A percentile compares a stretch with the other conserved stretches of the same genome.
Conservation (phyloP, 2,113 vertebrate species). For the Balaenoptera acutorostrata region DNA sequence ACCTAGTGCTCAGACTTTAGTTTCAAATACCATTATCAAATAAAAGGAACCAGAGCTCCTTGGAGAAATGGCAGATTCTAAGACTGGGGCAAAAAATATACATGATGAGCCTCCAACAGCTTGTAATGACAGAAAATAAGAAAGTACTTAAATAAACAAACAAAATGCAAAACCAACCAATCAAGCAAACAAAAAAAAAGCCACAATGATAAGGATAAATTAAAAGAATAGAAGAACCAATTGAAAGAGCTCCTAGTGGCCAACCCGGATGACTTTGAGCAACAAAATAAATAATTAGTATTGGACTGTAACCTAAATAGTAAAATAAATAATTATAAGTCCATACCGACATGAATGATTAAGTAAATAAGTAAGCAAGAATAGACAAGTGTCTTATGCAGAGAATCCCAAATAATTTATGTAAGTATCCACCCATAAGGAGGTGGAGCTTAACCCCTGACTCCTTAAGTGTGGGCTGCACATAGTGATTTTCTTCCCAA, state of each 20-base stretch:
- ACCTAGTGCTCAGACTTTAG: background rate
- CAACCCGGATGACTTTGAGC: no score
- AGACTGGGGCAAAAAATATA: background rate
- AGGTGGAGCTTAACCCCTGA: fast-evolving
- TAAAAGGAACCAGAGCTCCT: background rate
- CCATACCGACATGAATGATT: background rate
- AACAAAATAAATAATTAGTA: background rate
- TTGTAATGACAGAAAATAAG: background rate
- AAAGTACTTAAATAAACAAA: background rate
- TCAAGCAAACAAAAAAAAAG: background rate
- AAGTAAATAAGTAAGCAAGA: background rate
- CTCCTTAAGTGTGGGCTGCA: background rate
- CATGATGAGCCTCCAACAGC: background rate
- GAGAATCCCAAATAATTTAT: background rate
- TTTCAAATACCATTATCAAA: background rate
- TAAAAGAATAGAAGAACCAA: no score
- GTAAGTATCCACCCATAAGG: background rate
- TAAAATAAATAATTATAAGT: background rate
- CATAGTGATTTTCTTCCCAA: background rate
- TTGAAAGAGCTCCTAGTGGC: background rate
- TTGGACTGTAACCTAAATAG: background rate
- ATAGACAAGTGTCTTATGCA: background rate
- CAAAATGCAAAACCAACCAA: background rate
- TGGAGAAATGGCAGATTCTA: background rate
- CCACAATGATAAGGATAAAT: background rate